Evolutionary conservation across 2,797 vertebrate genomes (phyloP).

Genomic region (Nannoperca australis): DNA sequence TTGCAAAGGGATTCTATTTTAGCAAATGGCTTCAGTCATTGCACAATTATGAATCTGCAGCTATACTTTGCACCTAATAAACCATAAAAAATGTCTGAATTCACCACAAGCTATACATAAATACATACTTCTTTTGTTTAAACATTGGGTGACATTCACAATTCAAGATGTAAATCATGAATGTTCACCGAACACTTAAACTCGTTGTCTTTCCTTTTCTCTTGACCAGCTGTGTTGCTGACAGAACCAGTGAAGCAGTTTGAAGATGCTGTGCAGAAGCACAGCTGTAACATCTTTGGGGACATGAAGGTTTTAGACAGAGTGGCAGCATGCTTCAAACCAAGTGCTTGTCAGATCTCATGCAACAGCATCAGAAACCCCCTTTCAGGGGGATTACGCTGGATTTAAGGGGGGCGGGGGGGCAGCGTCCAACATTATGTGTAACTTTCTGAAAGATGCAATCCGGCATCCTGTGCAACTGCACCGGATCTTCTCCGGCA

Average conservation of each 20-base stretch:
- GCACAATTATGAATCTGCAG: not conserved
- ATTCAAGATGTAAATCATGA: not conserved
- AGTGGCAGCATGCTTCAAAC: not conserved
- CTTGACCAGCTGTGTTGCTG: conserved; percentile 18
- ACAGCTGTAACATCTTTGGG: conserved; percentile 18
- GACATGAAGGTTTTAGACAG: conserved; percentile 6
- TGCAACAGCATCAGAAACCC: conserved; percentile 17
- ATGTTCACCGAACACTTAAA: not conserved
- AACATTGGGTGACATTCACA: not conserved
- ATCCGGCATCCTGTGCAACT: not conserved
- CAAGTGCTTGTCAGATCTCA: conserved; percentile 24
- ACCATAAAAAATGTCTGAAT: not conserved
- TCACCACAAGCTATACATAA: not conserved
- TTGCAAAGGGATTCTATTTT: not conserved
- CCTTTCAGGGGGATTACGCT: not conserved
- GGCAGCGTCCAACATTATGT: not conserved
- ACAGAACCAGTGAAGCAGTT: conserved; percentile 3
- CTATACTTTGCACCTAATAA: not conserved
- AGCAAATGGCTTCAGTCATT: not conserved
- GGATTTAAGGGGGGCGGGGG: not conserved
- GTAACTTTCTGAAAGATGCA: conserved; percentile 10
- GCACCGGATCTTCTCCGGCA: not conserved
- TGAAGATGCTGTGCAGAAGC: not conserved
- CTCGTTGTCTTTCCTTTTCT: not conserved
- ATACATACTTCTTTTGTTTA: not conserved